Evolutionary conservation across 2,797 vertebrate genomes (phyloP).

Genomic region (Eremophila alpestris): DNA sequence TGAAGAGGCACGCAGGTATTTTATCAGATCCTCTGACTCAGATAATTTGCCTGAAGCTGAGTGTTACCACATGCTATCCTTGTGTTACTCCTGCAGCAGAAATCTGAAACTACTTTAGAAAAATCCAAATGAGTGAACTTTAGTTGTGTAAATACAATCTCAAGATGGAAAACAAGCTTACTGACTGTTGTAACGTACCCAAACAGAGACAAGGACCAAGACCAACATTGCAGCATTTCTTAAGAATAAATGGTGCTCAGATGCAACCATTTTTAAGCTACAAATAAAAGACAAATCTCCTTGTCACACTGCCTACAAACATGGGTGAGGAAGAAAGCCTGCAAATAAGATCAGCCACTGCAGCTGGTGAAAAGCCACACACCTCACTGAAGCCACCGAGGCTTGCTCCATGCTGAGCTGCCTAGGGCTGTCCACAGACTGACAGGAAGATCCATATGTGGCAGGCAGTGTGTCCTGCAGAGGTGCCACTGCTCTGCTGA

Average conservation of each 20-base stretch:
- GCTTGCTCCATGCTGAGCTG: neutral
- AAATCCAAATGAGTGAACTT: neutral
- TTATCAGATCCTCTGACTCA: neutral
- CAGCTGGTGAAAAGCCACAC: neutral
- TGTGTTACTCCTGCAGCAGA: neutral
- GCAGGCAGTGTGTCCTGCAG: neutral
- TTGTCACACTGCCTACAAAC: neutral
- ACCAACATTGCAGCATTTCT: neutral
- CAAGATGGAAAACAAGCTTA: neutral
- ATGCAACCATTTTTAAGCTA: neutral
- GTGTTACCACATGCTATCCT: neutral
- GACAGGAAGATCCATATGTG: accelerated
- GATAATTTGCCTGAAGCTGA: neutral
- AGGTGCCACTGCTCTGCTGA: neutral
- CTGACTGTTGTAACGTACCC: accelerated
- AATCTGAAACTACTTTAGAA: neutral
- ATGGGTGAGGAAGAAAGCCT: neutral
- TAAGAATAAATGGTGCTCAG: neutral
- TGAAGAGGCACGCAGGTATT: accelerated
- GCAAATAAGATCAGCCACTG: neutral
- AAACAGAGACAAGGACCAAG: neutral
- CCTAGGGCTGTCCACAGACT: neutral
- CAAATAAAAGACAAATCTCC: neutral
- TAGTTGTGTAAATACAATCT: neutral
- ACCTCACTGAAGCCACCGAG: accelerated